Conservation (phyloP, 2,113 vertebrate species). For the Percopsis transmontana region DNA sequence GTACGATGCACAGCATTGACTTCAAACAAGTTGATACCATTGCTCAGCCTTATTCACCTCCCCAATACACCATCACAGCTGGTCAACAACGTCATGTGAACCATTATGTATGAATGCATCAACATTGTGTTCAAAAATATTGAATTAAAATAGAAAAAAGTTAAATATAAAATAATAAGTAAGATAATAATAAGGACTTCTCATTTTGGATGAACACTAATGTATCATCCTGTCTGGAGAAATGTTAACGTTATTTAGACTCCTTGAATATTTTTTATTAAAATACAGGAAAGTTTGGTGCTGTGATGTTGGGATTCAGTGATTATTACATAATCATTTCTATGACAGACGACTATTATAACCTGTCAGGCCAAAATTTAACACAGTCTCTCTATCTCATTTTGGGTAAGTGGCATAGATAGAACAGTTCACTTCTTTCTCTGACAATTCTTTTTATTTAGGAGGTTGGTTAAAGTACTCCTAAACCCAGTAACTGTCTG, state of each 20-base stretch:
- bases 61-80: no score
- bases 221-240: neutral
- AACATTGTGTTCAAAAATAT: no score
- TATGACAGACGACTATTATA: constrained; percentile 6
- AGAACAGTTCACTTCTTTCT: neutral
- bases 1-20: no score
- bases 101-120: no score
- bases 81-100: no score
- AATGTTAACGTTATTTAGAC: constrained; percentile 43
- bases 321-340: constrained; percentile 23
- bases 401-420: neutral
- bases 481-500: constrained; percentile 31
- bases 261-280: constrained; percentile 26
- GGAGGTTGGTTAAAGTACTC: neutral
- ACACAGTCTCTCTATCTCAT: neutral
- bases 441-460: no score
- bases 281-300: constrained; percentile 22
- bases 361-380: neutral
- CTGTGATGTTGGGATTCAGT: constrained; percentile 39
- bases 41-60: no score
- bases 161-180: no score
- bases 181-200: no score
- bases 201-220: neutral
- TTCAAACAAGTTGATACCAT: no score
- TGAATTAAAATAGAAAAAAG: no score